Percentiles rank a stretch among this genome's conserved stretches.
Conservation (phyloP, 2,797 vertebrate species). For the Danionella dracula region DNA sequence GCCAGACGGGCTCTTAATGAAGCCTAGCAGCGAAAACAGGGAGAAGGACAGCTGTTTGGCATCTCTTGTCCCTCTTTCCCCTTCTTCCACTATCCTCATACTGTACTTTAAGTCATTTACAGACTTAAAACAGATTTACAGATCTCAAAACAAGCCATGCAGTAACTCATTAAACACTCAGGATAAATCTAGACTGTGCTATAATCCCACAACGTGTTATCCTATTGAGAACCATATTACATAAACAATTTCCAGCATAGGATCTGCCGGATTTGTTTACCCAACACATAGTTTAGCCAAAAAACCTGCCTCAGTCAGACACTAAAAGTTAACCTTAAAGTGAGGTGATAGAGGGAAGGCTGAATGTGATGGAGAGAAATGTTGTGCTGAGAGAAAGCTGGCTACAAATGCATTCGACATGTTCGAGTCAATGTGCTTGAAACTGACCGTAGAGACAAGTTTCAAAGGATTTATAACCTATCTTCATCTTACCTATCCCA, state of each 20-base stretch:
- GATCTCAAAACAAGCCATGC: not conserved
- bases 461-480: too few relatives aligned
- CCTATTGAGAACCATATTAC: constrained; percentile 27
- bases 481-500: too few relatives aligned
- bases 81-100: not conserved
- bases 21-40: constrained; percentile 7
- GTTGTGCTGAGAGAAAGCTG: not conserved
- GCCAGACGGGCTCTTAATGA: constrained; percentile 33
- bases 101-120: constrained; percentile 6
- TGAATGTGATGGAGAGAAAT: not conserved
- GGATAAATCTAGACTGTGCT: constrained; percentile 22
- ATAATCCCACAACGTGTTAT: not conserved
- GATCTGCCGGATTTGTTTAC: not conserved
- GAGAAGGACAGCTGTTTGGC: constrained; percentile 43
- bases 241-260: not conserved
- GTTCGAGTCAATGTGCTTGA: not conserved
- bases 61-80: constrained; percentile 30
- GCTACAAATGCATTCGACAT: constrained; percentile 8
- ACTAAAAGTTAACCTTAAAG: not conserved
- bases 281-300: constrained; percentile 17
- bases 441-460: not conserved
- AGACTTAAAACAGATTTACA: too few relatives aligned
- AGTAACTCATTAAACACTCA: constrained; percentile 32
- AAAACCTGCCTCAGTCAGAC: not conserved
- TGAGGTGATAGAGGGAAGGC: not conserved